Conservation (phyloP, 2,113 vertebrate species). For the Abramis brama region DNA sequence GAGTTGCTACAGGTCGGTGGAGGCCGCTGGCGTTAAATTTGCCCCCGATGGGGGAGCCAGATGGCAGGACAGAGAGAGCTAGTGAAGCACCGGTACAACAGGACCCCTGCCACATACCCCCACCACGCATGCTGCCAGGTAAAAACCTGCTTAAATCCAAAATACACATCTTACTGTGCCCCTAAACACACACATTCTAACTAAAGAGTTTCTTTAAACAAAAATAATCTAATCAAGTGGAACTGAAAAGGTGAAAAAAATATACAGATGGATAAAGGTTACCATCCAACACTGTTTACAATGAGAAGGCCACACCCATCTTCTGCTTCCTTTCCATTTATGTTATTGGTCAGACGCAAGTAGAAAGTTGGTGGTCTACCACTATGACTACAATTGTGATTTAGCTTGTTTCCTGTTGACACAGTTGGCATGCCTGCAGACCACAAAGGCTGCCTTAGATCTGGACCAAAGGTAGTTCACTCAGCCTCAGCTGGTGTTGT, state of each 20-base stretch:
- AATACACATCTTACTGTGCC: not conserved
- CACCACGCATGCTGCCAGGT: conserved; percentile 68
- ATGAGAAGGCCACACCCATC: not conserved
- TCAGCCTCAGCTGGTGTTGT: not conserved
- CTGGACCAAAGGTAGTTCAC: conserved; percentile 18
- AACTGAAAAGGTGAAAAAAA: not conserved
- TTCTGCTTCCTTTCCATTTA: not conserved
- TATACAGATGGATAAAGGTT: not conserved
- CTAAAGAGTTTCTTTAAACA: not conserved
- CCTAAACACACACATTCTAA: not conserved
- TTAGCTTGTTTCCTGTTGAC: conserved; percentile 2
- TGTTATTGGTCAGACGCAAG: conserved; percentile 5
- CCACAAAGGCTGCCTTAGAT: not conserved
- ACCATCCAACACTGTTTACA: not conserved
- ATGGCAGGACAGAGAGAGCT: conserved; percentile 57
- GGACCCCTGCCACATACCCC: conserved; percentile 56
- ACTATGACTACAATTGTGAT: not conserved
- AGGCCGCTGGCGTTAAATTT: conserved; percentile 57
- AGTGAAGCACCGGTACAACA: conserved; percentile 59
- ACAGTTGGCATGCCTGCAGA: not conserved
- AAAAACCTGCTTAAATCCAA: conserved; percentile 47
- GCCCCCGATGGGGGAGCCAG: conserved; percentile 54
- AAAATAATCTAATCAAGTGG: not conserved
- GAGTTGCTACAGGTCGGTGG: conserved; percentile 56
- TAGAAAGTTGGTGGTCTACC: conserved; percentile 19